These are phyloP conservation scores for Limonius californicus DNA, from an alignment of 1,140 invertebrate species.

Conservation along the genomic window DNA sequence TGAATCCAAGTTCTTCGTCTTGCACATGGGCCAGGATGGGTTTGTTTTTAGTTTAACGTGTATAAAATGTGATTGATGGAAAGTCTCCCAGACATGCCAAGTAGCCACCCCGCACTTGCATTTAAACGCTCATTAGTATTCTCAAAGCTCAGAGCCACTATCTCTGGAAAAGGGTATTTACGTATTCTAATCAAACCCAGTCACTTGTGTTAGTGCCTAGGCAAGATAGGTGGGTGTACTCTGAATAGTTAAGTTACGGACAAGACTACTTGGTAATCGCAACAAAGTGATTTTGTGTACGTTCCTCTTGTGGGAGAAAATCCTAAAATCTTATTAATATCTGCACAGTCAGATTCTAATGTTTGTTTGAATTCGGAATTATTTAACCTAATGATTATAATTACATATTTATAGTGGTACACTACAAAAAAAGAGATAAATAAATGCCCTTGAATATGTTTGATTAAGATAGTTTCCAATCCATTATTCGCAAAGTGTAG, in stretches of 20 bases:
- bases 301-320: no score
- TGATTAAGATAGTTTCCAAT: no score
- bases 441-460: no score
- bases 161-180: slow-evolving; percentile 1
- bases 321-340: no score
- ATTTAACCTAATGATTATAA: no score
- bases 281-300: no score
- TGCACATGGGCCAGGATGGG: background rate
- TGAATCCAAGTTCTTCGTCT: background rate
- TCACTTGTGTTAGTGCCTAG: background rate
- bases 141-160: background rate
- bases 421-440: no score
- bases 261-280: background rate
- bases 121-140: background rate
- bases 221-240: background rate
- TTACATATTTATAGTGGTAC: no score
- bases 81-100: background rate
- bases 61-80: background rate
- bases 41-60: background rate
- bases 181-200: background rate
- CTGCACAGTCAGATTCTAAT: no score
- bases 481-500: no score
- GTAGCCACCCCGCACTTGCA: slow-evolving; percentile 1
- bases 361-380: no score
- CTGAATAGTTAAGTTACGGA: background rate